A percentile compares a stretch with the other conserved stretches of the same genome.
These are phyloP conservation scores for Heliconius erato DNA, from an alignment of 2,888 invertebrate species.

Conservation along the genomic window DNA sequence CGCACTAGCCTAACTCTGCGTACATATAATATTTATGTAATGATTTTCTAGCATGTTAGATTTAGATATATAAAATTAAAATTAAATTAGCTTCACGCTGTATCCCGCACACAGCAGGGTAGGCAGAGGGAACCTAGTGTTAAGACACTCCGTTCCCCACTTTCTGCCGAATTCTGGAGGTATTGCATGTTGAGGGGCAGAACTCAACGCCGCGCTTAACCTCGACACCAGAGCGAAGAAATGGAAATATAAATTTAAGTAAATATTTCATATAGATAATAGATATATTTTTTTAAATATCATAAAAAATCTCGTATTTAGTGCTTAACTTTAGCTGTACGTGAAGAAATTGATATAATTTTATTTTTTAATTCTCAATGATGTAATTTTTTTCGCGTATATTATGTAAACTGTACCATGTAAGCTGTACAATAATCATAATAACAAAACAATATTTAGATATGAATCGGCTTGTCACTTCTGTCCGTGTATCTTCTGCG, in stretches of 20 bases:
- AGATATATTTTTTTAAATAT: background rate
- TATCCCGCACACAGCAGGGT: too few species aligned
- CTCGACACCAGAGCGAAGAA: too few species aligned
- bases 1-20: constrained; percentile 39
- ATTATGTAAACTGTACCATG: background rate
- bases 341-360: background rate
- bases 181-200: too few species aligned
- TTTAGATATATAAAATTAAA: too few species aligned
- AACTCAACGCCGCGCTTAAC: too few species aligned
- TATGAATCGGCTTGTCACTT: constrained; percentile 36
- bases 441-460: background rate
- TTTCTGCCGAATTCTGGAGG: too few species aligned
- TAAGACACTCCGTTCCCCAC: too few species aligned
- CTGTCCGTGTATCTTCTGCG: constrained; percentile 49
- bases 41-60: background rate
- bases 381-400: background rate
- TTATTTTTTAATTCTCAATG: background rate
- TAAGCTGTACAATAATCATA: background rate
- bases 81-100: too few species aligned
- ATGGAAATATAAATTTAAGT: too few species aligned
- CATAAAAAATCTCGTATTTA: background rate
- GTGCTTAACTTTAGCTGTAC: background rate
- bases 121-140: too few species aligned
- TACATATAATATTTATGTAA: constrained; percentile 22
- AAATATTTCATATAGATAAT: too few species aligned